Conservation (phyloP, 2,888 invertebrate species). For the Petrolisthes manimaculis region DNA sequence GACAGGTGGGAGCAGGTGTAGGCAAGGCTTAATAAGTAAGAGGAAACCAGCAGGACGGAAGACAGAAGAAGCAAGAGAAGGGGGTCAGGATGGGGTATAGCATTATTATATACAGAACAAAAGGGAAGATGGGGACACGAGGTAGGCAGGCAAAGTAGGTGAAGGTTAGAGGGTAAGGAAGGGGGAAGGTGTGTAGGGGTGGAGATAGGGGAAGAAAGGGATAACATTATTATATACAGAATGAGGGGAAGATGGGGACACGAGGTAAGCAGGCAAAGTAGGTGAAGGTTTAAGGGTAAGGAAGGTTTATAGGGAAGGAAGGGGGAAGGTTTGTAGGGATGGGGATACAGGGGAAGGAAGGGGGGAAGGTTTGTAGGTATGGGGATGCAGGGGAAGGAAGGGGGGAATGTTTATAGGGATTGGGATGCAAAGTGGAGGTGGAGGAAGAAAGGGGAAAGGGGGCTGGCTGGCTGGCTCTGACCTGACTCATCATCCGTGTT, state of each 20-base stretch:
- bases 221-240: background rate
- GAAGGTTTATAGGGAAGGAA: too few species aligned
- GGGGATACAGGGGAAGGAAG: too few species aligned
- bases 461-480: too few species aligned
- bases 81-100: background rate
- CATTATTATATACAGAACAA: background rate
- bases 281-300: background rate
- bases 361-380: too few species aligned
- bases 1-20: too few species aligned
- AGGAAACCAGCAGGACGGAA: background rate
- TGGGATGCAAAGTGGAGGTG: too few species aligned
- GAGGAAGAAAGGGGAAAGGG: too few species aligned
- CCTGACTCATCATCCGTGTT: too few species aligned
- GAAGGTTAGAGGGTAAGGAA: background rate
- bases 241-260: background rate
- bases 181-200: background rate
- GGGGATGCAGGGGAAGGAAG: too few species aligned
- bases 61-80: background rate
- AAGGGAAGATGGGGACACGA: conserved; percentile 38
- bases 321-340: too few species aligned
- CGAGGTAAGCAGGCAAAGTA: background rate
- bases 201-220: background rate
- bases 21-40: too few species aligned
- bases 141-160: background rate
- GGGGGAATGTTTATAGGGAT: too few species aligned